These are phyloP conservation scores for Suillia variegata DNA, from an alignment of 2,888 invertebrate genomes.

Conservation along the genomic window DNA sequence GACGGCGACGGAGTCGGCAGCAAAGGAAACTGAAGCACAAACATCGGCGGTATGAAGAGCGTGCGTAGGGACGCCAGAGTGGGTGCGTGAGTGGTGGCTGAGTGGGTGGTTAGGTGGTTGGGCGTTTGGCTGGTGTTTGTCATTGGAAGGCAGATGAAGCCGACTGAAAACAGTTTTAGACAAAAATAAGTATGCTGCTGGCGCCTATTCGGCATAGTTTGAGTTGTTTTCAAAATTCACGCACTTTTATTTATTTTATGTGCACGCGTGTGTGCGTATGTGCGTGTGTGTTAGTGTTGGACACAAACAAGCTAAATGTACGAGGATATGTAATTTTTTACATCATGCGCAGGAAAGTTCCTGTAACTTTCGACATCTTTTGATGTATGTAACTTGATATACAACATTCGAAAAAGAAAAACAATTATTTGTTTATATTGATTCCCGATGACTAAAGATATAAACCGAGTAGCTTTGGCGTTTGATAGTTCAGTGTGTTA, in stretches of 20 bases:
- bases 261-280: slow-evolving; percentile 4
- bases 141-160: slow-evolving; percentile 5
- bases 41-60: neutral
- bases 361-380: no score
- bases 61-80: neutral
- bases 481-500: no score
- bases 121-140: slow-evolving; percentile 9
- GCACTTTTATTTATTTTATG: slow-evolving; percentile 32
- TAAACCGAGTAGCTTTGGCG: no score
- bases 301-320: neutral
- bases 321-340: no score
- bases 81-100: neutral
- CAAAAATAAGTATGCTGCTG: slow-evolving; percentile 37
- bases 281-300: neutral
- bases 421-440: no score
- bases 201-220: slow-evolving; percentile 52
- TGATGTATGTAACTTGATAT: no score
- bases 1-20: no score
- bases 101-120: neutral
- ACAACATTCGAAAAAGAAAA: no score
- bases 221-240: slow-evolving; percentile 39
- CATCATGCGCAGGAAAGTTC: no score
- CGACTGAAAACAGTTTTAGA: slow-evolving; percentile 25
- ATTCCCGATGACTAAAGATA: no score
- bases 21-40: neutral